Evolutionary conservation across 1,140 invertebrate species (phyloP).

Genomic region (Drosophila lacertosa): DNA sequence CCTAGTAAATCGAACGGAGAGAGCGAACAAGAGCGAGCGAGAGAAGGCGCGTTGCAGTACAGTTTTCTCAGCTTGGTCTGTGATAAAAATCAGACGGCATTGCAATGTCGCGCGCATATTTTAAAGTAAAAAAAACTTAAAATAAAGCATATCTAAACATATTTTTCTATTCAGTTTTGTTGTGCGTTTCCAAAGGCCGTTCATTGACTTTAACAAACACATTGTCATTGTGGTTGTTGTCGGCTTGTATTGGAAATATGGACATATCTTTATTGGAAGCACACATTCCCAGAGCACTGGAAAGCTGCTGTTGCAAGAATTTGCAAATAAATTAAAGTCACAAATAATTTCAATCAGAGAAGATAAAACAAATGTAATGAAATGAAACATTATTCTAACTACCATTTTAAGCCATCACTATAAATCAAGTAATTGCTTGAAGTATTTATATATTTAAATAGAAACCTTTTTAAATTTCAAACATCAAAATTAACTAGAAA

Average conservation of each 20-base stretch:
- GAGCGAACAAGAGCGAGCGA: slow-evolving; percentile 9
- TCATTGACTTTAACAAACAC: slow-evolving; percentile 61
- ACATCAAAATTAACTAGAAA: too few species aligned
- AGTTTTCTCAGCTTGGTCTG: slow-evolving; percentile 69
- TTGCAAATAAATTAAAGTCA: neutral
- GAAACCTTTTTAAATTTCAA: too few species aligned
- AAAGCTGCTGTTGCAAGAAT: slow-evolving; percentile 4
- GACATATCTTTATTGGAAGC: too few species aligned
- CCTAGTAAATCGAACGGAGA: slow-evolving; percentile 4
- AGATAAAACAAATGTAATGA: too few species aligned
- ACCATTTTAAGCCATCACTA: too few species aligned
- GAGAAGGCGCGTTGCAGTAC: slow-evolving; percentile 48
- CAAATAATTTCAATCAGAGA: neutral
- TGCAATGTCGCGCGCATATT: slow-evolving; percentile 72
- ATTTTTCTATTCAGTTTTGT: slow-evolving; percentile 41
- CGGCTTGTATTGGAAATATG: slow-evolving; percentile 46
- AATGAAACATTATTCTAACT: too few species aligned
- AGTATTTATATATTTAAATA: too few species aligned
- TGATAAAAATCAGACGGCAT: slow-evolving; percentile 46
- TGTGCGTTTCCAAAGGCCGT: slow-evolving; percentile 60
- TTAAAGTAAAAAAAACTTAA: slow-evolving; percentile 38
- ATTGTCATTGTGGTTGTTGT: slow-evolving; percentile 17
- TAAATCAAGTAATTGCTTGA: too few species aligned
- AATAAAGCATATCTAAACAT: slow-evolving; percentile 45
- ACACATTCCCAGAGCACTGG: neutral